phyloP scores from a whole-genome alignment of 1,140 invertebrate species.

The Tetramorium alpestre region DNA sequence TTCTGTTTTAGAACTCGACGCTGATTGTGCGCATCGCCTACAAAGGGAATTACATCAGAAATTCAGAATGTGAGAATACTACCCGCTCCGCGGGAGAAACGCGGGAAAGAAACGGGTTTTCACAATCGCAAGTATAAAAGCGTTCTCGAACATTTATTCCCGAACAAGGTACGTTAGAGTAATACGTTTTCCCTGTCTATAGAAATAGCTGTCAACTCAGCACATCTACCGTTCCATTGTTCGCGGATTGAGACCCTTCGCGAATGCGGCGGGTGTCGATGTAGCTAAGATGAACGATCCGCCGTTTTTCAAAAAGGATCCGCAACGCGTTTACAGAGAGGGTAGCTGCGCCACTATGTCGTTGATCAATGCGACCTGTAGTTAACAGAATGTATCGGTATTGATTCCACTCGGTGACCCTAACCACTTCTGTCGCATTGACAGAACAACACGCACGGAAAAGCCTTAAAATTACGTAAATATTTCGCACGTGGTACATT shows the following conservation, averaged over 20 bases:
- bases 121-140: constrained; percentile 56
- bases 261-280: constrained; percentile 52
- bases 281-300: constrained; percentile 58
- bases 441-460: background rate
- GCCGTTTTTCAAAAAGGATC: constrained; percentile 53
- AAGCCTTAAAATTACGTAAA: background rate
- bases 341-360: constrained; percentile 9
- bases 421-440: constrained; percentile 19
- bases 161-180: constrained; percentile 54
- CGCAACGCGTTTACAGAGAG: constrained; percentile 32
- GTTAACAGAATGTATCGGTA: constrained; percentile 50
- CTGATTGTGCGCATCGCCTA: background rate
- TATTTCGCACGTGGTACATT: background rate
- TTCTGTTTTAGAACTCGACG: background rate
- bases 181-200: constrained; percentile 61
- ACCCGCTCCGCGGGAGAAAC: background rate
- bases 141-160: constrained; percentile 52
- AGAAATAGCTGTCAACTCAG: constrained; percentile 61
- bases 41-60: constrained; percentile 5
- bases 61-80: background rate
- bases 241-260: constrained; percentile 55
- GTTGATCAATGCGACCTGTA: constrained; percentile 53
- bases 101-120: constrained; percentile 46
- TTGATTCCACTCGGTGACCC: constrained; percentile 36
- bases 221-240: constrained; percentile 56